These are phyloP conservation scores for Cossypha dichroa DNA, from an alignment of 2,797 vertebrate genomes.

Conservation along the genomic window DNA sequence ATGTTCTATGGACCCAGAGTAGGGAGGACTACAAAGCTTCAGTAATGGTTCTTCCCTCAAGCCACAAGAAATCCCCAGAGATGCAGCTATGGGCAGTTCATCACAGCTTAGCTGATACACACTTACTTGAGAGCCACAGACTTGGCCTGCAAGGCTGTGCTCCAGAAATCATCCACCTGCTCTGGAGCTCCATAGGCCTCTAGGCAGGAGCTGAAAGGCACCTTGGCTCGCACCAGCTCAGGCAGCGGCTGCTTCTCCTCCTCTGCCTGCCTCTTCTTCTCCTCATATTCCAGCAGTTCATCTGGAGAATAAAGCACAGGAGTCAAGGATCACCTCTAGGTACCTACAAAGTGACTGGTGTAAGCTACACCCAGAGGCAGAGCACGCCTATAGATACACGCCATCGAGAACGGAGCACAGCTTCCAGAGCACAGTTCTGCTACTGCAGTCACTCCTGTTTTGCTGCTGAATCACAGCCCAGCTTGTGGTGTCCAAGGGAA, in stretches of 20 bases:
- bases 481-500: neutral
- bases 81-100: neutral
- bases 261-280: conserved; percentile 89
- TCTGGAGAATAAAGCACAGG: conserved; percentile 71
- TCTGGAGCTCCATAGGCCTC: conserved; percentile 96
- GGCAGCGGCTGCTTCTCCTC: conserved; percentile 84
- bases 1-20: neutral
- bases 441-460: neutral
- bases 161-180: conserved; percentile 98
- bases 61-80: neutral
- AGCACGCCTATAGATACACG: neutral
- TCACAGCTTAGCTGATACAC: neutral
- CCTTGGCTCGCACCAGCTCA: conserved; percentile 89
- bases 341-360: neutral
- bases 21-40: neutral
- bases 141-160: conserved; percentile 95
- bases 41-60: neutral
- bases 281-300: conserved; percentile 93
- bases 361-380: neutral
- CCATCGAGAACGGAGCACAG: neutral
- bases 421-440: neutral
- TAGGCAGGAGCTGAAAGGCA: conserved; percentile 95
- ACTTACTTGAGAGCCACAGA: conserved; percentile 96
- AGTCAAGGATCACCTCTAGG: neutral
- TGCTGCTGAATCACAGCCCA: neutral